These are phyloP conservation scores for Phylloscopus trochilus DNA, from an alignment of 2,113 vertebrate genomes.

Conservation along the genomic window DNA sequence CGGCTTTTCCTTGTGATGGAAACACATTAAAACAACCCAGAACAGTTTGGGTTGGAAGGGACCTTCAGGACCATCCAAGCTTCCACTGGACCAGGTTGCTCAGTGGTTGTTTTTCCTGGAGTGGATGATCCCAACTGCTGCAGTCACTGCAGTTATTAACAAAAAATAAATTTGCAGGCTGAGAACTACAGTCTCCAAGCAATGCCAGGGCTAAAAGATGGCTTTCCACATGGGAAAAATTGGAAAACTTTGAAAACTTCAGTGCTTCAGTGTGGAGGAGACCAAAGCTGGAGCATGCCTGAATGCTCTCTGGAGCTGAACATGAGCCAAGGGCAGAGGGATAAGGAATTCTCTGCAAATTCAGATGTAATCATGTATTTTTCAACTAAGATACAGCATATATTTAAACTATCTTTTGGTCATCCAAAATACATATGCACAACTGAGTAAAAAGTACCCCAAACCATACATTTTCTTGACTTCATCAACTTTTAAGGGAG, in stretches of 20 bases:
- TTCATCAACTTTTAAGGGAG: constrained; percentile 15
- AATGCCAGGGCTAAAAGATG: neutral
- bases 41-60: neutral
- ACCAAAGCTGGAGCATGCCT: accelerated
- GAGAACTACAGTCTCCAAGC: neutral
- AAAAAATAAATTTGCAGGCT: neutral
- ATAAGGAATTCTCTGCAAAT: neutral
- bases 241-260: neutral
- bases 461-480: neutral
- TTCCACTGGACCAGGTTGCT: neutral
- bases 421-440: neutral
- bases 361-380: neutral
- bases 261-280: neutral
- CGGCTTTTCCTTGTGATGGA: neutral
- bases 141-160: neutral
- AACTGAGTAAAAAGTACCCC: neutral
- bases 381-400: neutral
- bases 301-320: neutral
- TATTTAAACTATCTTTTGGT: neutral
- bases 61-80: no score
- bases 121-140: neutral
- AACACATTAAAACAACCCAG: neutral
- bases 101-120: neutral
- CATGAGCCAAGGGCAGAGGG: neutral
- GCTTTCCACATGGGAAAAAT: accelerated